Evolutionary conservation across 2,797 vertebrate species (phyloP).

Genomic region (Tadarida brasiliensis): DNA sequence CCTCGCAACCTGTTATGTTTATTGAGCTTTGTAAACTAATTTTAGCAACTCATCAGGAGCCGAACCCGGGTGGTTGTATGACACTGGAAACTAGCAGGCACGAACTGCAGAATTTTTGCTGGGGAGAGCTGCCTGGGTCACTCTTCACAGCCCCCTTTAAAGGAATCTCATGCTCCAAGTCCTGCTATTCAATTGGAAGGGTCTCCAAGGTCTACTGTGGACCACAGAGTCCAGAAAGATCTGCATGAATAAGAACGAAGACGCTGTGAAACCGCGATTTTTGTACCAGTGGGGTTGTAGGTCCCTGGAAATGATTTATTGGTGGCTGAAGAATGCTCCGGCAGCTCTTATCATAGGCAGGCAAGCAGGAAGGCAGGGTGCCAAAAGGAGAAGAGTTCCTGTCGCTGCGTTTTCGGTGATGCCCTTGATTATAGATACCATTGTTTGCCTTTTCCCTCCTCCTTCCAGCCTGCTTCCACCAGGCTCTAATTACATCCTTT

Average conservation of each 20-base stretch:
- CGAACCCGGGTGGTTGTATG: constrained; percentile 19
- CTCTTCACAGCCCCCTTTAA: neutral
- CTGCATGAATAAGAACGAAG: constrained; percentile 76
- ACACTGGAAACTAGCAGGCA: neutral
- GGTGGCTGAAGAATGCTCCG: constrained; percentile 61
- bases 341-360: constrained; percentile 80
- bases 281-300: constrained; percentile 70
- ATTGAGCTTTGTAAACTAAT: constrained; percentile 46
- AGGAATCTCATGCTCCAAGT: neutral
- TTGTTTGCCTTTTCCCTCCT: constrained; percentile 82
- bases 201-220: constrained; percentile 66
- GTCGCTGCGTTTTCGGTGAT: constrained; percentile 77
- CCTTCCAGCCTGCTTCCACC: constrained; percentile 74
- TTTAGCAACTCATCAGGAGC: constrained; percentile 15
- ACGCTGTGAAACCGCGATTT: constrained; percentile 75
- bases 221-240: constrained; percentile 74
- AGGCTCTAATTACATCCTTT: constrained; percentile 85
- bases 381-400: constrained; percentile 77
- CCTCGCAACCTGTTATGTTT: neutral
- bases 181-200: constrained; percentile 41
- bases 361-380: constrained; percentile 82
- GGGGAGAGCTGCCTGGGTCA: neutral
- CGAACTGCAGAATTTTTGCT: neutral
- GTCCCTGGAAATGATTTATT: constrained; percentile 79
- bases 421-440: constrained; percentile 83